Evolutionary conservation across 2,888 invertebrate genomes (phyloP).

Genomic region (Pachydiplax longipennis): DNA sequence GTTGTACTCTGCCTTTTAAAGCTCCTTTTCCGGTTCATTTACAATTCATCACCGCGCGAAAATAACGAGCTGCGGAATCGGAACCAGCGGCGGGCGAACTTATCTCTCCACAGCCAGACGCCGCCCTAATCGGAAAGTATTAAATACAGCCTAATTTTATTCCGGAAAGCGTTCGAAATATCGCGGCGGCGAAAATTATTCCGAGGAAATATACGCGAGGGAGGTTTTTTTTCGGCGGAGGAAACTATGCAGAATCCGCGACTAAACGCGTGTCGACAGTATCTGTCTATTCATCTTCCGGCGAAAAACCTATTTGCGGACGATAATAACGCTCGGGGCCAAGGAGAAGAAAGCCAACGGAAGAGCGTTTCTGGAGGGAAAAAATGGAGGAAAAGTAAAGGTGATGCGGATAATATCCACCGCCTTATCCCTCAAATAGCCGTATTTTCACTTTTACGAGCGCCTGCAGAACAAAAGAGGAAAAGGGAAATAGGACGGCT

Average conservation of each 20-base stretch:
- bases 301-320: not conserved
- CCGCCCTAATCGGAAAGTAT: no score
- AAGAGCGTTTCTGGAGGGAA: not conserved
- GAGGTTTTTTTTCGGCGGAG: no score
- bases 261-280: not conserved
- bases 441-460: not conserved
- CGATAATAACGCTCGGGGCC: not conserved
- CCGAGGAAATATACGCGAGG: no score
- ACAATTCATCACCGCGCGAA: no score
- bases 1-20: no score
- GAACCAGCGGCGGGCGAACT: no score
- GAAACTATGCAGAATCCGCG: not conserved
- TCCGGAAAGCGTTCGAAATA: no score
- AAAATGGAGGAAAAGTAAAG: not conserved
- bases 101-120: no score
- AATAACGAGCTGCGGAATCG: no score
- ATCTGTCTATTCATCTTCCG: not conserved
- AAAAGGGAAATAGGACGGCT: not conserved
- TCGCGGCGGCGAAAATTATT: no score
- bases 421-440: not conserved
- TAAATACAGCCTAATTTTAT: no score
- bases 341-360: not conserved
- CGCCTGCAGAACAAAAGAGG: not conserved
- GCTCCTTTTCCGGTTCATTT: no score
- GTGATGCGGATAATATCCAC: not conserved